Evolutionary conservation across 1,140 invertebrate species (phyloP).

Genomic region (Cecropterus lyciades): DNA sequence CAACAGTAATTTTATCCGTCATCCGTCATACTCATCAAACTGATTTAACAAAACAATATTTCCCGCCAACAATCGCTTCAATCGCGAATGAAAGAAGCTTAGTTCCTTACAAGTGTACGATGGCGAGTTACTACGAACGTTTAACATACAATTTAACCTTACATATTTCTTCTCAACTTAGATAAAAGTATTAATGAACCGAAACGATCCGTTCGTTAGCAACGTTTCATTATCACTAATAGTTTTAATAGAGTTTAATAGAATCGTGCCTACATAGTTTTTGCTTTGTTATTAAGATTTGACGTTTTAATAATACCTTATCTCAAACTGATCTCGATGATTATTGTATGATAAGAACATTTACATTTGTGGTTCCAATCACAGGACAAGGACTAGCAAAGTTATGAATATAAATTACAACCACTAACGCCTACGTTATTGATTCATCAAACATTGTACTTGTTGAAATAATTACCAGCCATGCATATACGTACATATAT

Average conservation of each 20-base stretch:
- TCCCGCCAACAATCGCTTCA: no score
- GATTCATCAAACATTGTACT: slow-evolving; percentile 11
- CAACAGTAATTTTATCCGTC: no score
- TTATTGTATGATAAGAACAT: slow-evolving; percentile 18
- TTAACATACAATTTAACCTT: no score
- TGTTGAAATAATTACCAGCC: background rate
- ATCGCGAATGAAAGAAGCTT: no score
- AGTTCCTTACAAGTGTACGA: no score
- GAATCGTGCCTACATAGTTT: background rate
- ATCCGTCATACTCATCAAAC: no score
- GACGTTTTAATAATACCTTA: slow-evolving; percentile 25
- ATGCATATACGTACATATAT: no score
- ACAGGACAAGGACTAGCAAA: slow-evolving; percentile 12
- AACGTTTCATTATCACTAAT: background rate
- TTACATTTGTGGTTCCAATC: slow-evolving; percentile 12
- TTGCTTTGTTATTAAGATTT: slow-evolving; percentile 15
- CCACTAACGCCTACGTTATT: slow-evolving; percentile 8
- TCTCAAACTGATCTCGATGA: slow-evolving; percentile 14
- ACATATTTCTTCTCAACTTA: background rate
- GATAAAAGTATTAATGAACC: slow-evolving; percentile 27
- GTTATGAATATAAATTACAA: slow-evolving; percentile 14
- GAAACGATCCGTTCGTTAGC: background rate
- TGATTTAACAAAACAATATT: no score
- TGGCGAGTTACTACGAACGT: no score
- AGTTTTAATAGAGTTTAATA: slow-evolving; percentile 8